Evolutionary conservation across 1,140 invertebrate species (phyloP), one percentile per base, ranked within the genome.

Genomic region (Paralvinella palmiformis): DNA sequence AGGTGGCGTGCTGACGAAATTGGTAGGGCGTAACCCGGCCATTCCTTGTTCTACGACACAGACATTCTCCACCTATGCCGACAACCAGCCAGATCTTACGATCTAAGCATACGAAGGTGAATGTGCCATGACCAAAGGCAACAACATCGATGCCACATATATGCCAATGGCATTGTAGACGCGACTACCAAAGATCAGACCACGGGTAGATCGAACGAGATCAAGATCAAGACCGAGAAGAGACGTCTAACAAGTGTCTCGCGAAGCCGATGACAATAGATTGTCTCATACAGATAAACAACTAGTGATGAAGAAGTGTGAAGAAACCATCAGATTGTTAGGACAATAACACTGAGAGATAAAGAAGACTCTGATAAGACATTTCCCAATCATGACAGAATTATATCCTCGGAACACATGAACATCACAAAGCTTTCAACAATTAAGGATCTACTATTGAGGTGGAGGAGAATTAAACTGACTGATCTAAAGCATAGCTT

Each of bases 201-300:
- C 62, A 90, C 88, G 2, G 89, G 89, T 6, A 53, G 62, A 17
- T 85, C 85, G 1, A 88, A 91, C 15, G 72, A 79, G 56, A 82
- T 84, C 78, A 96, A 92, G 32, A 97, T 98, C 72, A 97, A 92
- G 72, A 98, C 98, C 76, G 94, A 98, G 83, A 97, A 97, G 78
- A 96, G 92, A 31, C 96, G 97, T 72, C 96, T 63, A 29, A 81
- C 92, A 96, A 85, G 90, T 89, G 56, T 94, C 93, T 22, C 88
- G 85, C 10, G 72, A 85, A 69, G 91, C 85, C 84, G 88, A 89
- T 72, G 73, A 83, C 59, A 81, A 82, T 68, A 86, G 85, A 71
- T 78, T 98, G 71, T 84, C 87, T 13, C 91, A 91, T 61, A 81
- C 86, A 15, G 95, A 98, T 74, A 91, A 91, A 77, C 90, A 88